Evolutionary conservation across 2,888 invertebrate genomes (phyloP), one percentile per base, ranked within the genome.

Genomic region (Trichacis sp.): DNA sequence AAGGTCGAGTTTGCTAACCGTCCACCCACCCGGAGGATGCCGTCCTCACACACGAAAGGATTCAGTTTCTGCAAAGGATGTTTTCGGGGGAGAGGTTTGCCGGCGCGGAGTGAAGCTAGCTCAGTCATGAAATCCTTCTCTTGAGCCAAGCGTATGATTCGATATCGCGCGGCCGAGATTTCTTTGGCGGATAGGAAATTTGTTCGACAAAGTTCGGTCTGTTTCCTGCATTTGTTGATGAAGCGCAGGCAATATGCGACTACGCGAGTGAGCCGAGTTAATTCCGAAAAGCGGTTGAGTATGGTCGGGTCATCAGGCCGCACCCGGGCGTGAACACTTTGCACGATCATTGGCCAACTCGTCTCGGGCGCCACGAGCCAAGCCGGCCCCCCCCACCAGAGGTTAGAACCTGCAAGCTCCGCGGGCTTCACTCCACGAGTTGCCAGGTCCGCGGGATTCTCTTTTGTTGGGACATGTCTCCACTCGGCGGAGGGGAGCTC

Each of bases 341-440:
- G 24, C 3, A 5, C 40, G 15, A 8, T 6, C 1, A 5, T 3
- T 2, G 58, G 51, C 36, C 51, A 51, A 3, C 2, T 5, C 1
- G 18, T 20, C 17, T 2, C 2, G 1, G 36, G 24, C 1, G 14
- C 8, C 8, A 14, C n/a, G n/a, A 58, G 12, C 50, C 50, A 58
- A 14, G 1, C 4, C 6, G 73, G 72, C 1, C 75, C 74, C 2
- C 57, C 40, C 74, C 71, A 73, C 71, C 74, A 75, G n/a, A 75
- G 33, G 3, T 48, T 15, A 12, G 62, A 50, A 2, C 12, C 14
- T 0, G 46, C 6, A 1, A 73, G 36, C 19, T 71, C 64, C 8
- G 54, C n/a, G 0, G 69, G 58, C 1, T 53, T 38, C 1, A 73
- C 9, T 1, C 74, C 74, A 2, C 74, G 58, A 1, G 73, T 71